phyloP scores from a whole-genome alignment of 2,888 invertebrate species.

The Cataglyphis rosenhaueri region DNA sequence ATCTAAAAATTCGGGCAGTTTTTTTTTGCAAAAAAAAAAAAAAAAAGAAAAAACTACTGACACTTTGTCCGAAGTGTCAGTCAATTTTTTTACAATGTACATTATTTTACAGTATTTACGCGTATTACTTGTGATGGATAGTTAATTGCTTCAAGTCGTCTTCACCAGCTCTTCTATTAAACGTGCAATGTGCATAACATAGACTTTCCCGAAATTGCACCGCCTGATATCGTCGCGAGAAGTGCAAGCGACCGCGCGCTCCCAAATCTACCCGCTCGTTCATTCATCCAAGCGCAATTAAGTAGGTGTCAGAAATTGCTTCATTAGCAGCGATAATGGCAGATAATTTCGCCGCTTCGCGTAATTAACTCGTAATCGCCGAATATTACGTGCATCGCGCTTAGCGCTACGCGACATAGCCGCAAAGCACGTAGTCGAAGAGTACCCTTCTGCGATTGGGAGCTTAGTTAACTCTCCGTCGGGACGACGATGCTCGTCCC shows the following conservation, averaged over 20 bases:
- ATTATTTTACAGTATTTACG: neutral
- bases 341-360: constrained; percentile 52
- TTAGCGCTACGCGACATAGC: constrained; percentile 27
- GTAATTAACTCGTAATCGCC: constrained; percentile 61
- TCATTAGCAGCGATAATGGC: constrained; percentile 52
- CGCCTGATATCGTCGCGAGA: constrained; percentile 33
- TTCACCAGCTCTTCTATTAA: neutral
- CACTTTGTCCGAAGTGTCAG: too few relatives aligned
- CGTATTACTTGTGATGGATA: too few relatives aligned
- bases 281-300: constrained; percentile 55
- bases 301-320: constrained; percentile 53
- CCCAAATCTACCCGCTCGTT: constrained; percentile 33
- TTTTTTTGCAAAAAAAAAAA: too few relatives aligned
- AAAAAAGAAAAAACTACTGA: too few relatives aligned
- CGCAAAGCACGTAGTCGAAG: constrained; percentile 35
- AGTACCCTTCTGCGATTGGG: constrained; percentile 50
- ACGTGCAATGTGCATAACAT: neutral
- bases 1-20: too few relatives aligned
- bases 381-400: constrained; percentile 52
- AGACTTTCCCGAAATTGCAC: constrained; percentile 34
- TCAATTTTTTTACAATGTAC: too few relatives aligned
- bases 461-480: constrained; percentile 49
- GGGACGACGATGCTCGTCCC: constrained; percentile 50
- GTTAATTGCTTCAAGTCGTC: neutral
- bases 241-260: constrained; percentile 14